Evolutionary conservation across 1,140 invertebrate species (phyloP), one percentile per base, ranked within the genome.

Genomic region (Dreissena polymorpha): DNA sequence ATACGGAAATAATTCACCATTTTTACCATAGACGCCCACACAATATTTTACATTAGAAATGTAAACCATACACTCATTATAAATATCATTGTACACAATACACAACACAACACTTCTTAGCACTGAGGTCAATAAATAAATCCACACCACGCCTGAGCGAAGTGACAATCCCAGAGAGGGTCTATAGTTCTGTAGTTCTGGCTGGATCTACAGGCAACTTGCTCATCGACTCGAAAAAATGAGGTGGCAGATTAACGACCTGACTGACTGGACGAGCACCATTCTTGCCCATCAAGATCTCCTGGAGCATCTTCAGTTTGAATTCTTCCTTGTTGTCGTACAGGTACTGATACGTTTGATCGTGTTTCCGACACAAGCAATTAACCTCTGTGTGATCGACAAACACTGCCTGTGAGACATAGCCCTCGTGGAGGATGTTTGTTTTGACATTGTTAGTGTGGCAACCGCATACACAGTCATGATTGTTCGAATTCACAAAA

Each of bases 191-290:
- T 39, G 39, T 39, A 39, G 80, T 83, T 69, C 72, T 74, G 10
- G 57, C 16, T 21, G 80, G 80, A 49, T 83, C 80, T 5, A 78
- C 64, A 23, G 70, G 27, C 55, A 83, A 50, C 23, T 50, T 21
- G 23, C 71, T 65, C 71, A 83, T 53, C 18, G 80, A 83, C 21
- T 65, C 65, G 23, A 39, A 83, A 51, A 75, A 83, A 60, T 83
- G 80, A 39, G 80, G 80, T 14, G 80, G 80, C 10, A 83, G 25
- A 65, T 83, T 83, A n/a, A 10, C 53, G 0, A 83, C 64, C 50
- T 81, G 78, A 25, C 80, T 75, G 16, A 16, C 51, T 14, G 71
- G 80, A 14, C 64, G 8, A 13, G 57, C 29, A 8, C 71, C 51
- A 50, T 73, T 57, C 64, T 74, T 83, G 18, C 55, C 80, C 16